phyloP scores from a whole-genome alignment of 1,140 invertebrate species.

The Brachionus plicatilis region DNA sequence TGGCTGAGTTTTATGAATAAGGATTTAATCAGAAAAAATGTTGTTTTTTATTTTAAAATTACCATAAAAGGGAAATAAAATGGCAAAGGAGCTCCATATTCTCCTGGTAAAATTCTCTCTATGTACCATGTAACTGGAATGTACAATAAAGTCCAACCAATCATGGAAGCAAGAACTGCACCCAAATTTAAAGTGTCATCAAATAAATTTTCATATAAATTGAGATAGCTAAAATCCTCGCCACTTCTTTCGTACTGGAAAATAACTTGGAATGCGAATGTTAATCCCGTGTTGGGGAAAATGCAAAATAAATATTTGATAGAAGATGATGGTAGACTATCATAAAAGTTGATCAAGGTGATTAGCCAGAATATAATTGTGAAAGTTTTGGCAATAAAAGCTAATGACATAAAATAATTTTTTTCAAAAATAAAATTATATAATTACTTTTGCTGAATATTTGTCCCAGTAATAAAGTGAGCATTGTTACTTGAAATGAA shows the following conservation, averaged over 20 bases:
- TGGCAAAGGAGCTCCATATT: constrained; percentile 59
- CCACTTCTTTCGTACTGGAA: constrained; percentile 30
- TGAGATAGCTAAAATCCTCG: not conserved
- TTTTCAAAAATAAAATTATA: not conserved
- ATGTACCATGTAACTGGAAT: constrained; percentile 61
- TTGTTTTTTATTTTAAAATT: not conserved
- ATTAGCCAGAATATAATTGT: constrained; percentile 24
- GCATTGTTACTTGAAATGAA: constrained; percentile 11
- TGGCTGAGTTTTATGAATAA: not conserved
- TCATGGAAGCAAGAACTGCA: constrained; percentile 47
- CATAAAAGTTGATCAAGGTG: constrained; percentile 34
- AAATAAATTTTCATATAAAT: constrained; percentile 27
- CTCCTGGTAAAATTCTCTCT: constrained; percentile 62
- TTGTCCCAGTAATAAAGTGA: constrained; percentile 6
- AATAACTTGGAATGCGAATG: constrained; percentile 25
- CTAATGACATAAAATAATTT: not conserved
- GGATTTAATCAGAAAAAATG: too few relatives aligned
- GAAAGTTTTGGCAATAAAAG: constrained; percentile 34
- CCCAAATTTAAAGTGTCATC: constrained; percentile 20
- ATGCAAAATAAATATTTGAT: constrained; percentile 39
- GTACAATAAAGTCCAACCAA: constrained; percentile 59
- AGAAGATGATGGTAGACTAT: constrained; percentile 5
- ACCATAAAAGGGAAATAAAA: constrained; percentile 58
- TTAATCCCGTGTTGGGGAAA: constrained; percentile 22
- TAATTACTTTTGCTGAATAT: constrained; percentile 36